Evolutionary conservation across 2,113 vertebrate genomes (phyloP).

Genomic region (Amblyornis subalaris): DNA sequence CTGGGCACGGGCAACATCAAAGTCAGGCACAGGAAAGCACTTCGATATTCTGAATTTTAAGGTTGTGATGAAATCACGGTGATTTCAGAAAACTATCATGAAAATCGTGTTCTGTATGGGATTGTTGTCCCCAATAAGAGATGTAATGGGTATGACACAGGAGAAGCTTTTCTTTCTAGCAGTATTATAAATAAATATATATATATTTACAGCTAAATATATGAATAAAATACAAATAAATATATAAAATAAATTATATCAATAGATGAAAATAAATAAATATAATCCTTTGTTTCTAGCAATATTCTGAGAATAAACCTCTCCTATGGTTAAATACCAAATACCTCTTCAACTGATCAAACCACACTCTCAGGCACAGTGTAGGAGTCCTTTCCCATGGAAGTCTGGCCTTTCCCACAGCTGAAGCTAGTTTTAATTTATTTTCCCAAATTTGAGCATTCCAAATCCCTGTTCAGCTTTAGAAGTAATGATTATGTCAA

Average conservation of each 20-base stretch:
- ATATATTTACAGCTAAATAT: neutral
- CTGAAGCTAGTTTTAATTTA: neutral
- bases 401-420: neutral
- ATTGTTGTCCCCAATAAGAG: neutral
- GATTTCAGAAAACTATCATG: neutral
- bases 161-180: neutral
- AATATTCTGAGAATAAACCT: neutral
- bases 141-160: neutral
- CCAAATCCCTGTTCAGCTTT: neutral
- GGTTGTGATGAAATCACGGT: accelerated
- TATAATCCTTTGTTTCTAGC: neutral
- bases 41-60: neutral
- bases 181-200: neutral
- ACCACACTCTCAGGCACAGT: too few species aligned
- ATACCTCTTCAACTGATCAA: neutral
- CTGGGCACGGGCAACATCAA: neutral
- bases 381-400: neutral
- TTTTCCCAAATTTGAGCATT: neutral
- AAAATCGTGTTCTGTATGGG: neutral
- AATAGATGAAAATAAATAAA: neutral
- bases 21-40: neutral
- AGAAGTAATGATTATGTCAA: constrained; percentile 26
- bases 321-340: neutral
- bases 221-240: neutral
- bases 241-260: neutral